Evolutionary conservation across 2,888 invertebrate genomes (phyloP), one percentile per base, ranked within the genome.

Genomic region (Erpobdella octoculata): DNA sequence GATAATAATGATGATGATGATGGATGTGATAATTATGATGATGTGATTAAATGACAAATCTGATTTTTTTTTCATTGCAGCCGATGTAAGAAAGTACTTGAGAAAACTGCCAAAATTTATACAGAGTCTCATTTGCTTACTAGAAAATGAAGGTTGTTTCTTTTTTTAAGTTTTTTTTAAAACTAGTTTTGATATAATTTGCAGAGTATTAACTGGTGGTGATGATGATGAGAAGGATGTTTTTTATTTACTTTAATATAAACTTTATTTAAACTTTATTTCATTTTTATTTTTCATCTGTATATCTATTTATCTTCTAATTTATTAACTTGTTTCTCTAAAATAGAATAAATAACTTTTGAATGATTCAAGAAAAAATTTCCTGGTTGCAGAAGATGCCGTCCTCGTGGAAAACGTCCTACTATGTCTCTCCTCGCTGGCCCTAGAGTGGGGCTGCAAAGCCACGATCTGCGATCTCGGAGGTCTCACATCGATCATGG

Each of bases 401-500:
- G 35, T 62, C 31, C 4, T 62, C 9, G n/a, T 28, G 33, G 62
- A 62, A 18, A 33, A 62, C 62, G 33, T 15, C n/a, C 33, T 62
- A 35, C 33, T 62, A 35, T 62, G 21, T n/a, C 62, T 62, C 6
- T 62, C 62, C n/a, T 33, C 33, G n/a, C 31, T 62, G 28, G 62
- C 62, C 12, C n/a, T 28, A n/a, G 62, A 62, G n/a, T 62, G 21
- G 28, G 33, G 33, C n/a, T 33, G 62, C n/a, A 62, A 62, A 15
- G 62, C 33, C 0, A 28, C 31, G 8, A 62, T 62, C 33, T 62
- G 62, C 31, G 31, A 35, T 15, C n/a, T n/a, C n/a, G 62, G 62
- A 62, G 62, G 62, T 35, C 53, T 69, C n/a, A 15, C 58, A 12
- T 58, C 36, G 36, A 53, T 69, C 35, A 12, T 69, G 8, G 35